Percentiles rank a stretch among this genome's conserved stretches.
phyloP scores from a whole-genome alignment of 2,797 vertebrate species.

The Channallabes apus region DNA sequence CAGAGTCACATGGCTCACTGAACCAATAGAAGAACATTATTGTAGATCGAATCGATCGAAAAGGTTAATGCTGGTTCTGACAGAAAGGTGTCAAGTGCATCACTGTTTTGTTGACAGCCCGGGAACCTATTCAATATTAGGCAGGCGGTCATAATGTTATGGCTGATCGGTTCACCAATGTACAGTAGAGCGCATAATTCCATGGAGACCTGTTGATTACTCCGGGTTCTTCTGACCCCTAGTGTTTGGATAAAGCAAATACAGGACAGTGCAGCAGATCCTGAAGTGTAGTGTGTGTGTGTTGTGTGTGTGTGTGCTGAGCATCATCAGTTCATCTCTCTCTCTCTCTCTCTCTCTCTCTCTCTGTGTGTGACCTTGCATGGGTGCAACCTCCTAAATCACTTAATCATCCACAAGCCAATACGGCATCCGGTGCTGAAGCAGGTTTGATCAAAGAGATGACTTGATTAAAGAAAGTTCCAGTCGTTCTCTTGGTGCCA shows the following conservation, averaged over 20 bases:
- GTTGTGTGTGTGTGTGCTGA: conserved; percentile 12
- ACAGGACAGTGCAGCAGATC: conserved; percentile 39
- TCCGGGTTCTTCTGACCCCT: conserved; percentile 39
- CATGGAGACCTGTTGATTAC: conserved; percentile 23
- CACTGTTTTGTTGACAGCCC: no score
- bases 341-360: conserved; percentile 23
- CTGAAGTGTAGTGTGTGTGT: conserved; percentile 2
- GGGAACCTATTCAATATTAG: no score
- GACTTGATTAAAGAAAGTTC: conserved; percentile 34
- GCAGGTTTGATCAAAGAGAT: not conserved
- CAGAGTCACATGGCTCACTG: no score
- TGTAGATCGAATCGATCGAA: no score
- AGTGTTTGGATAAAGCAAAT: conserved; percentile 30
- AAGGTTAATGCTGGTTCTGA: no score
- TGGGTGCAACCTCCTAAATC: conserved; percentile 19
- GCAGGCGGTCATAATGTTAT: no score
- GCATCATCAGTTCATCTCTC: conserved; percentile 17
- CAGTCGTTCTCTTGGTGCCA: not conserved
- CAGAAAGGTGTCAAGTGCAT: no score
- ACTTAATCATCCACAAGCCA: conserved; percentile 8
- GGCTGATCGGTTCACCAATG: no score
- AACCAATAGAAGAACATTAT: no score
- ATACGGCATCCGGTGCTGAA: not conserved
- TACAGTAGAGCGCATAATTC: not conserved
- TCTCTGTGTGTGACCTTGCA: conserved; percentile 27